A percentile compares a stretch with the other conserved stretches of the same genome.
phyloP scores from a whole-genome alignment of 2,113 vertebrate species.

The Podarcis raffonei region DNA sequence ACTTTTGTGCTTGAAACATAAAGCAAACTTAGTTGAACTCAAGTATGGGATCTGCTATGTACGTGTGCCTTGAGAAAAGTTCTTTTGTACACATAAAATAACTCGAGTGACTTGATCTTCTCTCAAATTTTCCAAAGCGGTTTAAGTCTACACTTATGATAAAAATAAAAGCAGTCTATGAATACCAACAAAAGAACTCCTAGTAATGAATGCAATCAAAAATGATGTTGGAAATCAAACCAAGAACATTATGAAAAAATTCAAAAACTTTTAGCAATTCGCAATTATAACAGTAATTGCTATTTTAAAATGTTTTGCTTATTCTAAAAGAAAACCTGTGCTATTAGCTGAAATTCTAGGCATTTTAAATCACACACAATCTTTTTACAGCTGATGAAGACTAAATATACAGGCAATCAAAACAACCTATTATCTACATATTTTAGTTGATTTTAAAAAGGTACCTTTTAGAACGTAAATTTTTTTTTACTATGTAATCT shows the following conservation, averaged over 20 bases:
- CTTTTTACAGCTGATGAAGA: constrained; percentile 73
- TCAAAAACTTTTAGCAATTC: constrained; percentile 75
- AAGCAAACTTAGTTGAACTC: background rate
- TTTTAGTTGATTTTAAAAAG: constrained; percentile 75
- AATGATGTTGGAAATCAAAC: constrained; percentile 76
- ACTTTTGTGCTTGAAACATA: background rate
- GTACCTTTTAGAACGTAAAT: constrained; percentile 58
- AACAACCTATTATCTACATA: constrained; percentile 77
- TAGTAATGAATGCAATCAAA: constrained; percentile 74
- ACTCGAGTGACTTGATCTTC: background rate
- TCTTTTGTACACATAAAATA: background rate
- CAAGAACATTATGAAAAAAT: constrained; percentile 75
- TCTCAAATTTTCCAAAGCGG: background rate
- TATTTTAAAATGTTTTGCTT: constrained; percentile 80
- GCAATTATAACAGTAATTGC: constrained; percentile 77
- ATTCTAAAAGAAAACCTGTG: constrained; percentile 69
- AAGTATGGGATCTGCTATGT: constrained; percentile 14
- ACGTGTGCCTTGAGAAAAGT: background rate
- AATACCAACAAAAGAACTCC: constrained; percentile 63
- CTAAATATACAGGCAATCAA: constrained; percentile 78
- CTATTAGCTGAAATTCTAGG: constrained; percentile 73
- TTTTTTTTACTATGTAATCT: constrained; percentile 51
- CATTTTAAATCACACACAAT: constrained; percentile 76
- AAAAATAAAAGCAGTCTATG: constrained; percentile 41
- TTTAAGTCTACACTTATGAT: constrained; percentile 44